Percentiles rank a stretch among this genome's conserved stretches.
phyloP scores from a whole-genome alignment of 2,113 vertebrate genomes.

The Bubo bubo region DNA sequence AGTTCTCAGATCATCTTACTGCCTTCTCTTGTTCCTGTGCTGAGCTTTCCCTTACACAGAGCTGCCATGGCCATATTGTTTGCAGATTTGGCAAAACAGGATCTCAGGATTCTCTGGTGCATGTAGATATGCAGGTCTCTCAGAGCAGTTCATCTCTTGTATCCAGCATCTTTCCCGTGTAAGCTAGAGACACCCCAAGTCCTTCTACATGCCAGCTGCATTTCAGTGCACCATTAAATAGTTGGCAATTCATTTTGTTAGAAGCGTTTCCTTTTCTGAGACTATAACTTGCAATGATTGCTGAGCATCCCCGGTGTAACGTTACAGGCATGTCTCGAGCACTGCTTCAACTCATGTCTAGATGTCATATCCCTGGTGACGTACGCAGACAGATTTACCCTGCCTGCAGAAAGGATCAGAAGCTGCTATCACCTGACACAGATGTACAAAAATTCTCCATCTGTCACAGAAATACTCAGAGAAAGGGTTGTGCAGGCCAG shows the following conservation, averaged over 20 bases:
- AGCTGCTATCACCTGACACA: not conserved
- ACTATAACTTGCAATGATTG: accelerated
- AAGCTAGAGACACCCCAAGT: accelerated
- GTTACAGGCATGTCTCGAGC: accelerated
- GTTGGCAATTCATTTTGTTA: not conserved
- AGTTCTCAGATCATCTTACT: not conserved
- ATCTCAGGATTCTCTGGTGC: not conserved
- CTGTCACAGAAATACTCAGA: not conserved
- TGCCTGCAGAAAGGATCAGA: not conserved
- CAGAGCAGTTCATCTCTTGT: not conserved
- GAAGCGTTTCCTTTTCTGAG: not conserved
- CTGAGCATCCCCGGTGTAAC: not conserved
- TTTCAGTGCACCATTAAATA: not conserved
- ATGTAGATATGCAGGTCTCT: not conserved
- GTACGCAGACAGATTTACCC: not conserved
- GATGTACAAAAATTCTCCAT: not conserved
- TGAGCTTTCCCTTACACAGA: not conserved
- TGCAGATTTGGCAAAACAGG: not conserved
- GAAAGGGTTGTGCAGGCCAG: not conserved
- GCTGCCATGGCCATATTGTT: accelerated
- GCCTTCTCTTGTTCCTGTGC: not conserved
- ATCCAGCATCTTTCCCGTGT: not conserved
- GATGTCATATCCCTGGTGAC: not conserved
- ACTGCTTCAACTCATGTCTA: accelerated
- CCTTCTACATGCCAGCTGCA: not conserved